Base-by-base conservation (phyloP, 2,888 invertebrate genomes). In the Perdita meconis region DNA sequence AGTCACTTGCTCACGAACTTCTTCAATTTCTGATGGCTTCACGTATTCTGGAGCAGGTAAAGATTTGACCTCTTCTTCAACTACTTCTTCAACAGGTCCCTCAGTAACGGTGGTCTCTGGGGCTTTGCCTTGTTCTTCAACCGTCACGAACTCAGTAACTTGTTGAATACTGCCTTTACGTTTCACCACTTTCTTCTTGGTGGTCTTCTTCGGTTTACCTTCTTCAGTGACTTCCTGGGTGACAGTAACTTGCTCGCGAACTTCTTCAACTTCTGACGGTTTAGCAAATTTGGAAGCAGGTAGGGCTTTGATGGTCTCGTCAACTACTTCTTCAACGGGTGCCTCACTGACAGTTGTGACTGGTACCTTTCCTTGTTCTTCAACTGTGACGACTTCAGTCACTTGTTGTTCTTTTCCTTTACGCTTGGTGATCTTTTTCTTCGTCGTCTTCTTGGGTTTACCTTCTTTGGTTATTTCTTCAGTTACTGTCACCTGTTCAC, bases 291-390 rank as follows among this genome's bases (percentile, higher is more conserved):
- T 55, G 1, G 64, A 59, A 0, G 26, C 19, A 12, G 64, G 71
- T 2, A 66, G 12, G 8, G 63, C 1, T 38, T 56, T 72, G 0
- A 61, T 1, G 0, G n/a, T 10, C 16, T 72, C 67, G 0, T 72
- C 72, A 0, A 72, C 0, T 0, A 93, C 83, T 70, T 90, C 79
- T 74, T 93, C 92, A 1, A 86, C 79, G 36, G 93, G 91, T 36
- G 89, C 90, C 2, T 93, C 90, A 30, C 90, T 85, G 0, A 93
- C 90, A 0, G 91, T 92, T 0, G 91, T 92, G 1, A 91, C 85
- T 0, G 92, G 92, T 13, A 86, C 77, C 4, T 77, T 71, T 0
- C 71, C 77, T 26, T 77, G 34, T n/a, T 79, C 77, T 22, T 76
- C 71, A 68, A 90, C 85, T 24, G 90, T 84, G 13, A 89, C 85